Conservation (phyloP, 2,113 vertebrate species). For the Panurus biarmicus region DNA sequence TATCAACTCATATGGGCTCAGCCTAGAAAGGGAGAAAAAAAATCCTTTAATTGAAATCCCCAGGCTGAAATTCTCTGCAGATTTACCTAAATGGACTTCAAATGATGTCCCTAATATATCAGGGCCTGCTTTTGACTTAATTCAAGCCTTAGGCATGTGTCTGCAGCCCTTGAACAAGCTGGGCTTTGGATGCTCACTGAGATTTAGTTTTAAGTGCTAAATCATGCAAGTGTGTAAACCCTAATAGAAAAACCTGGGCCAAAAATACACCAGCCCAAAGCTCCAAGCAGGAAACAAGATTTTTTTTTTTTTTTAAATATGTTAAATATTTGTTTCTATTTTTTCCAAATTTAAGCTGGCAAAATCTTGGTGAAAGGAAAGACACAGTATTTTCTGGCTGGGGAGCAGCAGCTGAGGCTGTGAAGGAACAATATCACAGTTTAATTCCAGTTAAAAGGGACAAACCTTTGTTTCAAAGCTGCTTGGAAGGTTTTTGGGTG, state of each 20-base stretch:
- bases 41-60: not conserved
- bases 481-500: not conserved
- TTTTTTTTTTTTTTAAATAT: not conserved
- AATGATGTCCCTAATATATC: not conserved
- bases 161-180: not conserved
- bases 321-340: not conserved
- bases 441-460: not conserved
- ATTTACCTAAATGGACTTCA: constrained; percentile 18
- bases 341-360: not conserved
- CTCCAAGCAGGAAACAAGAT: not conserved
- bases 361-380: not conserved
- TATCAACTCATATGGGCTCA: not conserved
- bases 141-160: not conserved
- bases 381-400: not conserved
- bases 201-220: not conserved
- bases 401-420: not conserved
- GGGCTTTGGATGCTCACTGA: not conserved
- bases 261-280: not conserved
- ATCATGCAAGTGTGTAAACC: not conserved
- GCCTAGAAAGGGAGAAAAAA: not conserved
- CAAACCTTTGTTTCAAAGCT: not conserved
- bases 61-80: constrained; percentile 6
- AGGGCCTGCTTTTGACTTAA: not conserved
- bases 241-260: not conserved
- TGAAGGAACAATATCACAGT: not conserved